These are phyloP conservation scores for Epinephelus malabaricus DNA, from an alignment of 2,797 vertebrate genomes.

Conservation along the genomic window DNA sequence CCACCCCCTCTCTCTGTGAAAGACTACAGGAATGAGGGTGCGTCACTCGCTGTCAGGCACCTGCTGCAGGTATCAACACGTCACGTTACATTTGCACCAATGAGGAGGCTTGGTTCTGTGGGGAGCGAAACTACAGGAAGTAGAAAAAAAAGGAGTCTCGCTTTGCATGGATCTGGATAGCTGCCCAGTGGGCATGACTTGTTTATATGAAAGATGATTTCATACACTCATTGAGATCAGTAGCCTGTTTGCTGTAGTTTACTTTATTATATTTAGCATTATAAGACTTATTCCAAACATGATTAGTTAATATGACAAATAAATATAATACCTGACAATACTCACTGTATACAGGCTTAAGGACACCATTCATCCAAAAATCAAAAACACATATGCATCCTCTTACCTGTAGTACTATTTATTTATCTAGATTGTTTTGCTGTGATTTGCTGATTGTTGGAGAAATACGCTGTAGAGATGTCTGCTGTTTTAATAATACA, in stretches of 20 bases:
- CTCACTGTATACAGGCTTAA: neutral
- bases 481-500: no score
- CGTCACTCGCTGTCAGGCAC: slow-evolving; percentile 30
- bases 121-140: neutral
- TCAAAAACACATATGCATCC: no score
- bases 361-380: no score
- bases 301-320: slow-evolving; percentile 60
- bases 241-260: neutral
- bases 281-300: slow-evolving; percentile 24
- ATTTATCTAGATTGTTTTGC: no score
- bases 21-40: slow-evolving; percentile 72
- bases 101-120: neutral
- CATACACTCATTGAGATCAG: slow-evolving; percentile 9
- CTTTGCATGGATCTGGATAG: slow-evolving; percentile 19
- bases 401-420: no score
- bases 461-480: no score
- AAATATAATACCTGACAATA: slow-evolving; percentile 58
- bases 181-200: neutral
- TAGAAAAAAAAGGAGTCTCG: neutral
- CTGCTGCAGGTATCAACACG: slow-evolving; percentile 62
- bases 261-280: slow-evolving; percentile 54
- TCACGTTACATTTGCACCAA: slow-evolving; percentile 36
- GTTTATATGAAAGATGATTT: neutral
- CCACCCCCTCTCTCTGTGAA: slow-evolving; percentile 8
- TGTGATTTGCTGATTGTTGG: no score